Evolutionary conservation across 2,113 vertebrate species (phyloP).

Genomic region (Casuarius casuarius): DNA sequence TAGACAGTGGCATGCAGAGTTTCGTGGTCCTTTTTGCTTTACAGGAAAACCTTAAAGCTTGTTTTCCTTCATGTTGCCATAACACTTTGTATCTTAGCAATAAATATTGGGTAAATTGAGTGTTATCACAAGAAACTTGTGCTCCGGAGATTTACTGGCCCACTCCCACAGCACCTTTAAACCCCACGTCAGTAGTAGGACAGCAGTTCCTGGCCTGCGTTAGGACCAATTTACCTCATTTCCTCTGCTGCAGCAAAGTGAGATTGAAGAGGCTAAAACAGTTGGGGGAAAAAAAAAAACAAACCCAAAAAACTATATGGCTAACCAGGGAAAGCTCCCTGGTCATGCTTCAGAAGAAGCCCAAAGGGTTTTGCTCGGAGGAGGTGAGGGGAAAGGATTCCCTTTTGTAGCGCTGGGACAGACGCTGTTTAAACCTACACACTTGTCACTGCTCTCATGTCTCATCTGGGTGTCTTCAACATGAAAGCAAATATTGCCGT

Average conservation of each 20-base stretch:
- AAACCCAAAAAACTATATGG: background rate
- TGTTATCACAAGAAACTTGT: slow-evolving; percentile 56
- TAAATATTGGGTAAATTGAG: slow-evolving; percentile 47
- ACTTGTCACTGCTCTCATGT: background rate
- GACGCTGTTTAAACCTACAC: background rate
- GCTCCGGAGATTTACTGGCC: slow-evolving; percentile 49
- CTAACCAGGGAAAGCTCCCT: background rate
- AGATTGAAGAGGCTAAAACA: slow-evolving; percentile 67
- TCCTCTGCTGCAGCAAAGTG: slow-evolving; percentile 59
- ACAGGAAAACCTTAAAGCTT: slow-evolving; percentile 56
- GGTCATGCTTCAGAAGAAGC: background rate
- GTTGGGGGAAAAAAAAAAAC: background rate
- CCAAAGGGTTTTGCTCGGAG: background rate
- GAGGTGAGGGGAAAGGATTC: background rate
- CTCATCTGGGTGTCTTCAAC: slow-evolving; percentile 32
- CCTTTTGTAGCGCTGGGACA: background rate
- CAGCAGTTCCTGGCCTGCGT: slow-evolving; percentile 43
- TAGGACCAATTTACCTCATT: slow-evolving; percentile 67
- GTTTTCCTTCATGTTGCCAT: slow-evolving; percentile 65
- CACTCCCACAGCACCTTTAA: slow-evolving; percentile 45
- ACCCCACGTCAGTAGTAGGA: background rate
- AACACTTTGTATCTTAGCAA: slow-evolving; percentile 64
- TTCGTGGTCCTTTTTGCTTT: background rate
- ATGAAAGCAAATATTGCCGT: slow-evolving; percentile 5
- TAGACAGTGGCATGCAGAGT: background rate